Percentiles rank a stretch among this genome's conserved stretches.
Evolutionary conservation across 2,797 vertebrate species (phyloP).

Genomic region (Artibeus lituratus): DNA sequence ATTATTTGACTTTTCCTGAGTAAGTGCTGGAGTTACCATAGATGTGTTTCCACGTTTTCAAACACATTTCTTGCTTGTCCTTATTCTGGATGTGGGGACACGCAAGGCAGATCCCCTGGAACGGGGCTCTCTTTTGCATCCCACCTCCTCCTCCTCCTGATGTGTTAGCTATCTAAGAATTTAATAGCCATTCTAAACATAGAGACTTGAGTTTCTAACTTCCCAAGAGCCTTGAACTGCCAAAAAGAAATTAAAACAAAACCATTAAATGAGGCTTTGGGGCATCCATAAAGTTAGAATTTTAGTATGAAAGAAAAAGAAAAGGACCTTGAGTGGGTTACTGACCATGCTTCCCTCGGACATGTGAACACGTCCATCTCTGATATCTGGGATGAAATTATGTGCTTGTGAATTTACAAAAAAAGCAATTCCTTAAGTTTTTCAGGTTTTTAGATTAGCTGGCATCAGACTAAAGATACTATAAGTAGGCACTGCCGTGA

Average conservation of each 20-base stretch:
- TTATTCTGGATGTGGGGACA: neutral
- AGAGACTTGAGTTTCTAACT: neutral
- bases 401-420: neutral
- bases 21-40: constrained; percentile 42
- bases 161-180: neutral
- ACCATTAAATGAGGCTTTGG: neutral
- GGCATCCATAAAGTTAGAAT: neutral
- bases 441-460: neutral
- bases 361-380: neutral
- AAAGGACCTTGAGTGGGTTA: neutral
- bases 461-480: neutral
- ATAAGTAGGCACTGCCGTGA: neutral
- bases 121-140: neutral
- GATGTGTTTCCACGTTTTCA: neutral
- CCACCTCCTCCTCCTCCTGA: neutral
- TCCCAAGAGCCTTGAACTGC: neutral
- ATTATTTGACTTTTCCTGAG: constrained; percentile 38
- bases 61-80: neutral
- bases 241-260: neutral
- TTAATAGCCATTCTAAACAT: neutral
- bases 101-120: neutral
- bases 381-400: neutral
- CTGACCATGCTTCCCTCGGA: neutral
- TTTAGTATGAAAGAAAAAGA: neutral
- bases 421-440: neutral